phyloP scores from a whole-genome alignment of 1,140 invertebrate species.

The Philotrypesis tridentata region DNA sequence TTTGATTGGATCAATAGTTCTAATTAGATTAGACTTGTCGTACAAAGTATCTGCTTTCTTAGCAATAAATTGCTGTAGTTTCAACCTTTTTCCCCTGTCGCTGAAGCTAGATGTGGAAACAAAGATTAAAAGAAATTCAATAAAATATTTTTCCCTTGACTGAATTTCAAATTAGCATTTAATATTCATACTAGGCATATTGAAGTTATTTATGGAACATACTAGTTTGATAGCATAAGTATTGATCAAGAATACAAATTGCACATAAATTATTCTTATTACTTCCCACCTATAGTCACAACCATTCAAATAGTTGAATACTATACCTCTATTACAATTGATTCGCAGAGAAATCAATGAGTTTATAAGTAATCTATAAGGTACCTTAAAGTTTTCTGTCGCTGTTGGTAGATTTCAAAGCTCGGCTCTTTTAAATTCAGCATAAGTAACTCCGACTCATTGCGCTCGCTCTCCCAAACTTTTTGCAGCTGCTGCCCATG shows the following conservation, averaged over 20 bases:
- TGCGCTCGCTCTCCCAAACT: conserved; percentile 87
- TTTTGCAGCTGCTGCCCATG: conserved; percentile 90
- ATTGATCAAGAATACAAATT: neutral
- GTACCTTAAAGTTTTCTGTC: conserved; percentile 80
- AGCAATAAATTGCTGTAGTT: conserved; percentile 87
- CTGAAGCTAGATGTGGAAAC: conserved; percentile 77
- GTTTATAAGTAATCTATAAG: conserved; percentile 23
- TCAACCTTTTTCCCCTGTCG: conserved; percentile 86
- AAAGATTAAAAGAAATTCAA: neutral
- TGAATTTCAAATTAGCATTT: too few species aligned
- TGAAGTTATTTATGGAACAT: neutral
- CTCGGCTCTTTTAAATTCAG: conserved; percentile 81
- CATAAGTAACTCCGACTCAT: conserved; percentile 81
- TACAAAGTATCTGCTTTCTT: conserved; percentile 84
- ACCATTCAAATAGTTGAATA: neutral
- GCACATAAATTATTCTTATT: neutral
- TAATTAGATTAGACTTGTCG: conserved; percentile 75
- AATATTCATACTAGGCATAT: neutral
- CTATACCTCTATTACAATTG: neutral
- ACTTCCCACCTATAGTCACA: neutral
- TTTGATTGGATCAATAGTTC: conserved; percentile 65
- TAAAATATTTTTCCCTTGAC: too few species aligned
- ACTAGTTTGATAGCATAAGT: neutral
- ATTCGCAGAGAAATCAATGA: neutral
- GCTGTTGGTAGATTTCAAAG: conserved; percentile 84